These are phyloP conservation scores for Epinephelus lanceolatus DNA, from an alignment of 2,113 vertebrate species.

Conservation along the genomic window DNA sequence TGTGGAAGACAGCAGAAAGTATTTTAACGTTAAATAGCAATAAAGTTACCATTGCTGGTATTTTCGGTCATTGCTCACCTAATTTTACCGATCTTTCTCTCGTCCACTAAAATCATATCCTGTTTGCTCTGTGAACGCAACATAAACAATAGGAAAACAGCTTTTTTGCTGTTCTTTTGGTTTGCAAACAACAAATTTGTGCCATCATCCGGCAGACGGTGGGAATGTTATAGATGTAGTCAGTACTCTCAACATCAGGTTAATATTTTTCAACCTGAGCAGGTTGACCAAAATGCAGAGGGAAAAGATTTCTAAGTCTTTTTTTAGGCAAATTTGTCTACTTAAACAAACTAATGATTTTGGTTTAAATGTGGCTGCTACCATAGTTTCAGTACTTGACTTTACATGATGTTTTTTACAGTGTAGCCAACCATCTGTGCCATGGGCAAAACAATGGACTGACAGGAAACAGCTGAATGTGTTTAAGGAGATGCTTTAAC, in stretches of 20 bases:
- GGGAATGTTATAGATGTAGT: neutral
- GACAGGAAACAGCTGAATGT: conserved; percentile 30
- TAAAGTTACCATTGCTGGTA: too few relatives aligned
- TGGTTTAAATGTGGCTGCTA: neutral
- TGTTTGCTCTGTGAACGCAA: too few relatives aligned
- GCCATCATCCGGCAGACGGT: neutral
- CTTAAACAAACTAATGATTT: neutral
- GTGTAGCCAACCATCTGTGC: neutral
- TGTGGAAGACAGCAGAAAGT: too few relatives aligned
- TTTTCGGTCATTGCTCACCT: too few relatives aligned
- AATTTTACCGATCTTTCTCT: too few relatives aligned
- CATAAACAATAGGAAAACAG: neutral
- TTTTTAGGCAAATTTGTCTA: too few relatives aligned
- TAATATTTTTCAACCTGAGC: neutral
- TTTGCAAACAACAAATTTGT: neutral
- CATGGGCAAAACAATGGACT: conserved; percentile 1
- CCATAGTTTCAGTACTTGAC: neutral
- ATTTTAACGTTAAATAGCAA: too few relatives aligned
- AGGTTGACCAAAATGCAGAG: neutral
- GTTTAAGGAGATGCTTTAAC: neutral
- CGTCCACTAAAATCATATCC: too few relatives aligned
- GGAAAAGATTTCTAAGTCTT: neutral
- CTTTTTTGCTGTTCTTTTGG: too few relatives aligned
- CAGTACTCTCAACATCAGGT: neutral
- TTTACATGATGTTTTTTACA: neutral